Conservation (phyloP, 1,140 invertebrate genomes). For the Trichomalopsis sarcophagae region DNA sequence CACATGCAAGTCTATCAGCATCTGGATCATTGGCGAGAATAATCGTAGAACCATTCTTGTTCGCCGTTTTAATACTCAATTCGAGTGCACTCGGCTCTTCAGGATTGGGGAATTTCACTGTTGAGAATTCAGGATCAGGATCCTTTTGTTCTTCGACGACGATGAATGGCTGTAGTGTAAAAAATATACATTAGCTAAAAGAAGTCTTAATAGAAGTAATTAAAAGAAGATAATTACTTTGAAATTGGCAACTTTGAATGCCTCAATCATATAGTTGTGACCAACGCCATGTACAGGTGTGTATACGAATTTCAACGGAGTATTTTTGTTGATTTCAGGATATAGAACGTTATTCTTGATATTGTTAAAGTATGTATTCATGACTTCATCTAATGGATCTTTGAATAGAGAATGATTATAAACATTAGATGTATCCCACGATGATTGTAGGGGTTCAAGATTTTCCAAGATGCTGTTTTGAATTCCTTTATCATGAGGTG, state of each 20-base stretch:
- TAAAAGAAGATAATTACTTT: conserved; percentile 74
- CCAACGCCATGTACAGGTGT: conserved; percentile 99
- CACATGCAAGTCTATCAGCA: conserved; percentile 96
- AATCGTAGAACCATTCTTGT: conserved; percentile 80
- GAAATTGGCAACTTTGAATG: conserved; percentile 86
- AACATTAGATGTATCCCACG: conserved; percentile 80
- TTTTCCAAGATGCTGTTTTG: conserved; percentile 87
- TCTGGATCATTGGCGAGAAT: conserved; percentile 99
- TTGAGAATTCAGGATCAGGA: conserved; percentile 97
- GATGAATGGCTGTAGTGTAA: conserved; percentile 78
- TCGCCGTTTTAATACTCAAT: conserved; percentile 90
- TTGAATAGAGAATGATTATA: conserved; percentile 72
- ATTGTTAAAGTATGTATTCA: conserved; percentile 81
- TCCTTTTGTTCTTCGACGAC: conserved; percentile 90
- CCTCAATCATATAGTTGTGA: conserved; percentile 84
- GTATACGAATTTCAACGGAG: conserved; percentile 86
- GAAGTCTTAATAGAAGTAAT: conserved; percentile 4
- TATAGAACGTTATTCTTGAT: conserved; percentile 75
- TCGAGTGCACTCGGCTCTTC: conserved; percentile 95
- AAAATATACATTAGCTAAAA: conserved; percentile 1
- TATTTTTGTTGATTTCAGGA: conserved; percentile 78
- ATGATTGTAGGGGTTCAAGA: conserved; percentile 81
- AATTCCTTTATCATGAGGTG: conserved; percentile 93
- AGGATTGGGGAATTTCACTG: conserved; percentile 98
- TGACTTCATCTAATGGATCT: conserved; percentile 79